Percentiles rank a stretch among this genome's conserved stretches.
These are phyloP conservation scores for Drosophila monieri DNA, from an alignment of 2,888 invertebrate species.

Conservation along the genomic window DNA sequence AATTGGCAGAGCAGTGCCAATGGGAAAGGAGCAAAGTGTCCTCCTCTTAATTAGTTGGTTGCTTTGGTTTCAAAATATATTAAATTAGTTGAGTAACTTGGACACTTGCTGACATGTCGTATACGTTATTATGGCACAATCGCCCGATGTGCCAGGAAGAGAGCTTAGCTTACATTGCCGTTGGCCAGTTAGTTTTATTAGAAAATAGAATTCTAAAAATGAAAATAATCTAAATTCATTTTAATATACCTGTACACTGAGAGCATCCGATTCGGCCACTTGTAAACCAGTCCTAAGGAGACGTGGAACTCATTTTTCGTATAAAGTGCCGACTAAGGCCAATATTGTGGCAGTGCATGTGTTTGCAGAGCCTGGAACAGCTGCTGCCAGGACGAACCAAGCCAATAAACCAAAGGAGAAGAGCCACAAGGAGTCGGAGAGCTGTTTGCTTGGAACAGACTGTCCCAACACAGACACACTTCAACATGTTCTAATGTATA, in stretches of 20 bases:
- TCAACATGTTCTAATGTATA: slow-evolving; percentile 9
- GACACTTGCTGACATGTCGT: too few relatives aligned
- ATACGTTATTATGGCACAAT: neutral
- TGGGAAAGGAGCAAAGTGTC: too few relatives aligned
- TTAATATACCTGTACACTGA: neutral
- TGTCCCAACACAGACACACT: slow-evolving; percentile 39
- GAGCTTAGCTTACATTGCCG: neutral
- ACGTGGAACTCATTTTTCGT: neutral
- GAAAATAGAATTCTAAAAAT: neutral
- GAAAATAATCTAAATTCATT: slow-evolving; percentile 1
- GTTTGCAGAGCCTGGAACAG: slow-evolving; percentile 54
- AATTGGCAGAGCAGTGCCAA: too few relatives aligned
- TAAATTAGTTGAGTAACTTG: too few relatives aligned
- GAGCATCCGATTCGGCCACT: neutral
- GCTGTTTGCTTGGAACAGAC: slow-evolving; percentile 60
- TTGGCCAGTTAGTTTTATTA: neutral
- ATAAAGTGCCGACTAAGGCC: neutral
- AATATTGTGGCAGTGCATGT: slow-evolving; percentile 9
- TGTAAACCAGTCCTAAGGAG: too few relatives aligned
- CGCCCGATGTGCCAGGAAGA: neutral
- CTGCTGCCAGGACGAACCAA: slow-evolving; percentile 65
- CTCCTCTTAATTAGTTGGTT: too few relatives aligned
- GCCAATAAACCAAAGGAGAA: slow-evolving; percentile 68
- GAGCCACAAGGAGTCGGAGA: slow-evolving; percentile 40
- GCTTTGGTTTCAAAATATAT: too few relatives aligned